Percentiles rank a stretch among this genome's conserved stretches.
These are phyloP conservation scores for Ibycter americanus DNA, from an alignment of 2,797 vertebrate species.

Conservation along the genomic window DNA sequence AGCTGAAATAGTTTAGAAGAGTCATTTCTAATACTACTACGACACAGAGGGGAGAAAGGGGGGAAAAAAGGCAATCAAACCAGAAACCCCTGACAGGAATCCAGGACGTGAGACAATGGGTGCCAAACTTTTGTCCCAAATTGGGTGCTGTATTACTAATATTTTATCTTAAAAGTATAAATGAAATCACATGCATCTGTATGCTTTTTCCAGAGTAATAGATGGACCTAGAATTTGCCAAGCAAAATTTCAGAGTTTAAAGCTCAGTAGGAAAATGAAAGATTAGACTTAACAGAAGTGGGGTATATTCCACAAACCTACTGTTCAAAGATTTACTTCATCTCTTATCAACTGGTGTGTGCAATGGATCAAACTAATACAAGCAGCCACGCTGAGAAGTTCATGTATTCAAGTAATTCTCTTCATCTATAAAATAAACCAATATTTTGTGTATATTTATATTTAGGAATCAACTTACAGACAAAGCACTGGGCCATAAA, in stretches of 20 bases:
- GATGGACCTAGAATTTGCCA: constrained; percentile 36
- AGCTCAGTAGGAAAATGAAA: constrained; percentile 39
- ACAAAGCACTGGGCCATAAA: constrained; percentile 71
- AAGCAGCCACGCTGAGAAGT: background rate
- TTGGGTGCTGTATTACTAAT: background rate
- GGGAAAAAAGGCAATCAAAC: background rate
- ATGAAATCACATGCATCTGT: constrained; percentile 36
- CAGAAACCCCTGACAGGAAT: constrained; percentile 10
- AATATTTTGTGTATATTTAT: background rate
- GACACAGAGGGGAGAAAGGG: fast-evolving
- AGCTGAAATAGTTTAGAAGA: constrained; percentile 31
- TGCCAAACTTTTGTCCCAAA: constrained; percentile 28
- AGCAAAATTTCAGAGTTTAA: constrained; percentile 55
- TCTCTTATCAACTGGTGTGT: background rate
- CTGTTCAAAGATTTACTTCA: constrained; percentile 25
- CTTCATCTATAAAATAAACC: constrained; percentile 1
- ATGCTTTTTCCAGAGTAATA: constrained; percentile 44
- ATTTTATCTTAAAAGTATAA: constrained; percentile 31
- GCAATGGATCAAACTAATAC: background rate
- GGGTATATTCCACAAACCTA: constrained; percentile 25
- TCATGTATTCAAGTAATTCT: background rate
- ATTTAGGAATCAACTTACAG: background rate
- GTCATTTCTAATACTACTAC: constrained; percentile 28
- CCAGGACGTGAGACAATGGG: constrained; percentile 2
- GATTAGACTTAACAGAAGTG: constrained; percentile 11